Evolutionary conservation across 2,113 vertebrate species (phyloP).

Genomic region (Gracilinanus agilis): DNA sequence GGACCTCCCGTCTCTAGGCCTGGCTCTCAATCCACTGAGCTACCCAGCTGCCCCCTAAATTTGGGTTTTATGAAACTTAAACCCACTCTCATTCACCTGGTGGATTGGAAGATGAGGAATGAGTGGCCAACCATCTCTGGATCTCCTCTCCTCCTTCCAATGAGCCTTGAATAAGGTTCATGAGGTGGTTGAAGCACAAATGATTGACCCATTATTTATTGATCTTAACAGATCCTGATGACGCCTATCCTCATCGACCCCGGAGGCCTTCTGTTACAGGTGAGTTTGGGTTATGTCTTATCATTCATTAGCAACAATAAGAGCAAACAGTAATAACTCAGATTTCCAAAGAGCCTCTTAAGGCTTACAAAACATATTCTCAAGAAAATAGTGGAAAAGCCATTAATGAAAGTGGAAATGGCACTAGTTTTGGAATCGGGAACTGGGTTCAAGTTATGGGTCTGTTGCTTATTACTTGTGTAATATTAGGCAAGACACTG

Average conservation of each 20-base stretch:
- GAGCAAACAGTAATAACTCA: slow-evolving; percentile 23
- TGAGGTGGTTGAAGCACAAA: neutral
- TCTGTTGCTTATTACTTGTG: neutral
- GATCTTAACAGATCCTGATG: slow-evolving; percentile 42
- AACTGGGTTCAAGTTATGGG: neutral
- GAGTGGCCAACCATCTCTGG: neutral
- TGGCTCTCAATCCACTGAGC: too few species aligned
- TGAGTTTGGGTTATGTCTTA: slow-evolving; percentile 52
- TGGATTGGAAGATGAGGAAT: neutral
- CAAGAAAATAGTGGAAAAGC: neutral
- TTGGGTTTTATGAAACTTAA: slow-evolving; percentile 26
- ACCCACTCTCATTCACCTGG: neutral
- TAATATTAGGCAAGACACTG: neutral
- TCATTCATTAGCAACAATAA: neutral
- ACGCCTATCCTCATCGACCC: rapidly evolving
- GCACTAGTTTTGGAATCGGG: neutral
- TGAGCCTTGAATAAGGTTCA: neutral
- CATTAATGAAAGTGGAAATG: neutral
- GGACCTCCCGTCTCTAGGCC: too few species aligned
- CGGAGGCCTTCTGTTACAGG: slow-evolving; percentile 37
- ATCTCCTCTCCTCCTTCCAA: neutral
- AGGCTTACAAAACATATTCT: neutral
- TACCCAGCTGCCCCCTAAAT: too few species aligned
- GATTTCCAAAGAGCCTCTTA: neutral
- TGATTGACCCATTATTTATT: slow-evolving; percentile 1